phyloP scores from a whole-genome alignment of 2,113 vertebrate genomes.

The Planiliza haematocheilus region DNA sequence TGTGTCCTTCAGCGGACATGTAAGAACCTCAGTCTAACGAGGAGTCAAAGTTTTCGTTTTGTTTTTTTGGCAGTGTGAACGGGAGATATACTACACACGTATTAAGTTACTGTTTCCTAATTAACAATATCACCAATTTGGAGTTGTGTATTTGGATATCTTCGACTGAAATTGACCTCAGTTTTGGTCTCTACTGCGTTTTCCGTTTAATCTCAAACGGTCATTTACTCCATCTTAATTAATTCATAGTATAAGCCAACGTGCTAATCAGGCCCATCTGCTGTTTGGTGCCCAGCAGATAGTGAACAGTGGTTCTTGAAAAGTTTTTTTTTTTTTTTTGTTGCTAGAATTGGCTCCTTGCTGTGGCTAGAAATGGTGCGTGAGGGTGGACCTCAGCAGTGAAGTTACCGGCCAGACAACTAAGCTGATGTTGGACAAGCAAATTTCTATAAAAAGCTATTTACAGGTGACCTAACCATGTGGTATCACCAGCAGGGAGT shows the following conservation, averaged over 20 bases:
- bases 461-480: background rate
- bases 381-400: no score
- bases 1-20: conserved; percentile 78
- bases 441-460: background rate
- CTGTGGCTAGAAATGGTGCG: no score
- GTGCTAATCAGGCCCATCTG: background rate
- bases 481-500: background rate
- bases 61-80: background rate
- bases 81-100: background rate
- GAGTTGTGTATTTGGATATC: no score
- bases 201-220: background rate
- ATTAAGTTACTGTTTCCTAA: background rate
- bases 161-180: no score
- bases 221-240: background rate
- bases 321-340: no score
- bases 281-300: background rate
- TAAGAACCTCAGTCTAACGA: conserved; percentile 41
- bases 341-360: no score
- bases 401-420: no score
- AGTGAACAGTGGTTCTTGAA: no score
- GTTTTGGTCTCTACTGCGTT: background rate
- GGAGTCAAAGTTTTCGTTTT: conserved; percentile 1
- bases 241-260: background rate
- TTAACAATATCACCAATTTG: no score
- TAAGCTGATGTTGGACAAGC: no score